Evolutionary conservation across 1,140 invertebrate genomes (phyloP), one percentile per base, ranked within the genome.

Genomic region (Meloidogyne chitwoodi): DNA sequence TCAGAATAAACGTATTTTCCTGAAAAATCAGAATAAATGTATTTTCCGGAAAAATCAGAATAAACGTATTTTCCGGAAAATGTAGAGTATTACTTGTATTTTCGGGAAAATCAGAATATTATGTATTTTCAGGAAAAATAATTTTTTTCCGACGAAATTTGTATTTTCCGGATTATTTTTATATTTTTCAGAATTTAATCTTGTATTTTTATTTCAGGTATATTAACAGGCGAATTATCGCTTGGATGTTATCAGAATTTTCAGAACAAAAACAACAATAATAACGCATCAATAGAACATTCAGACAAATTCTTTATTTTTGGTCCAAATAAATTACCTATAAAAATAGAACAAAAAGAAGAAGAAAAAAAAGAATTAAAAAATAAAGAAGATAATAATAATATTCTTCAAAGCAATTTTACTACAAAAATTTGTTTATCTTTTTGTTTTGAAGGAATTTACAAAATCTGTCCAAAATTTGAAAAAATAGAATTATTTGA

Each of bases 211-310:
- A 16, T 22, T 71, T 62, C 24, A 68, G 66, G 65, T 1, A n/a
- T 48, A 8, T 76, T 87, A 24, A 44, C 69, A 14, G 84, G 84
- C 6, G 56, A 77, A 26, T 38, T 86, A 34, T 76, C 78, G 14
- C 77, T 86, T n/a, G 68, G 68, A n/a, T 87, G 84, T 75, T 84
- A 78, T 62, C 84, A 86, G 75, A 82, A 86, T 31, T 78, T 85
- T 19, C 80, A 83, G 19, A 83, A 85, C 44, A 75, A 66, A 12
- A 48, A 48, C n/a, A 62, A 70, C 16, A 48, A 41, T 10, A 63
- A 38, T 38, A 38, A 38, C 10, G 34, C 85, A 29, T n/a, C 48
- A 56, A 56, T n/a, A n/a, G 68, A 84, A 66, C 68, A 77, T 27
- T 16, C 67, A 22, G 77, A 85, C 24, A 31, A 74, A 26, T 61